phyloP scores from a whole-genome alignment of 2,113 vertebrate species.

The Circaetus cinerascens region DNA sequence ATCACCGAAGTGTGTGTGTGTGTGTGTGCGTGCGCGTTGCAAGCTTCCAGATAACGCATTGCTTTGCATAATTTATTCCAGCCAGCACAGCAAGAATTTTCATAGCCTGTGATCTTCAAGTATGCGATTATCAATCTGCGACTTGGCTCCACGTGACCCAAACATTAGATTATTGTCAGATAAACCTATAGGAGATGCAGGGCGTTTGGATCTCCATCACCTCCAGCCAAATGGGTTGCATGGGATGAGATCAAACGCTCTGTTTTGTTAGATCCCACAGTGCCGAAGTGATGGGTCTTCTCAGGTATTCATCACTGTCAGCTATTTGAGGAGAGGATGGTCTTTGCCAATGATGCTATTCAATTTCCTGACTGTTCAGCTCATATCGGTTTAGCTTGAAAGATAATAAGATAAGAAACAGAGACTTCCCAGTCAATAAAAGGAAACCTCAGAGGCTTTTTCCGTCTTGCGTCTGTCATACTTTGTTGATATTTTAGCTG shows the following conservation, averaged over 20 bases:
- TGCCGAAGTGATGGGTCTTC: background rate
- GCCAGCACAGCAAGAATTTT: slow-evolving; percentile 52
- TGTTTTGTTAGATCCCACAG: background rate
- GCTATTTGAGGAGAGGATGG: background rate
- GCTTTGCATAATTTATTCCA: slow-evolving; percentile 69
- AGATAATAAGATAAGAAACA: slow-evolving; percentile 43
- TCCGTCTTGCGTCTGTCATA: slow-evolving; percentile 51
- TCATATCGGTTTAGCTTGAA: slow-evolving; percentile 13
- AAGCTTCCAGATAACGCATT: slow-evolving; percentile 62
- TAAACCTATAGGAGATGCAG: background rate
- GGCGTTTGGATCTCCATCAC: background rate
- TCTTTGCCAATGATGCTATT: background rate
- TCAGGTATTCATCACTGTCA: background rate
- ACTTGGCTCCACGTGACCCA: background rate
- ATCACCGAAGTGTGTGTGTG: slow-evolving; percentile 33
- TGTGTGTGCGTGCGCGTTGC: background rate
- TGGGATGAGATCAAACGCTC: background rate
- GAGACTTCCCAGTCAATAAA: slow-evolving; percentile 58
- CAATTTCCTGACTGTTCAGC: background rate
- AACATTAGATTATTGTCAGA: background rate
- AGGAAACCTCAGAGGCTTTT: slow-evolving; percentile 54
- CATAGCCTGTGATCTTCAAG: slow-evolving; percentile 45
- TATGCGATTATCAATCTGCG: slow-evolving; percentile 25
- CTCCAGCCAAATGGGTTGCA: background rate
- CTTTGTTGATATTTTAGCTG: slow-evolving; percentile 53